phyloP scores from a whole-genome alignment of 1,140 invertebrate species.

The Brachionus paranguensis region DNA sequence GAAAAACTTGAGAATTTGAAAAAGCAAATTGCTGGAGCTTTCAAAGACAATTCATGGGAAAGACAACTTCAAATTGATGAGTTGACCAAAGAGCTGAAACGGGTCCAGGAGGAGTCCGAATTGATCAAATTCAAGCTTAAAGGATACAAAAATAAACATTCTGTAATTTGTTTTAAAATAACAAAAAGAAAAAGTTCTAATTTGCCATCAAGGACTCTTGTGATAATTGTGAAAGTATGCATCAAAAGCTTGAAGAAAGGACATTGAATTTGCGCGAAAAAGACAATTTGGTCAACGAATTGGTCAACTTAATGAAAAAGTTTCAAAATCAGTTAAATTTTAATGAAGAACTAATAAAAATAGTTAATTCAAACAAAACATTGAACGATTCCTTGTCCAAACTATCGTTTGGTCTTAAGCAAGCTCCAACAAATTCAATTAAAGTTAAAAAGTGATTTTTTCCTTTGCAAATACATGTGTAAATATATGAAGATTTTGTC shows the following conservation, averaged over 20 bases:
- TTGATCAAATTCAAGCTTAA: constrained; percentile 47
- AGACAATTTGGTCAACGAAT: constrained; percentile 18
- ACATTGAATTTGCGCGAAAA: neutral
- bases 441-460: neutral
- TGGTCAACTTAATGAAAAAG: constrained; percentile 16
- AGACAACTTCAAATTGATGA: constrained; percentile 51
- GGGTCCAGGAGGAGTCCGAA: constrained; percentile 49
- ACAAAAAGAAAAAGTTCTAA: neutral
- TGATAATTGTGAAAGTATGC: constrained; percentile 15
- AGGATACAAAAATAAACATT: constrained; percentile 43
- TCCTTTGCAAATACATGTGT: too few relatives aligned
- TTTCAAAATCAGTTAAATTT: constrained; percentile 19
- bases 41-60: constrained; percentile 52
- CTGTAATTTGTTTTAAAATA: constrained; percentile 35
- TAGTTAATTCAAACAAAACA: neutral
- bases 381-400: neutral
- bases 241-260: constrained; percentile 12
- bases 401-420: neutral
- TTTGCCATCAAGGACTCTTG: neutral
- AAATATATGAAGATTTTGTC: too few relatives aligned
- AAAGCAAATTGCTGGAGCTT: constrained; percentile 49
- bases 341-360: constrained; percentile 4
- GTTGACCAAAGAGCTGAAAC: constrained; percentile 48
- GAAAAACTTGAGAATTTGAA: constrained; percentile 47
- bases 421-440: neutral